Evolutionary conservation across 2,113 vertebrate species (phyloP).

Genomic region (Cyanoderma ruficeps): DNA sequence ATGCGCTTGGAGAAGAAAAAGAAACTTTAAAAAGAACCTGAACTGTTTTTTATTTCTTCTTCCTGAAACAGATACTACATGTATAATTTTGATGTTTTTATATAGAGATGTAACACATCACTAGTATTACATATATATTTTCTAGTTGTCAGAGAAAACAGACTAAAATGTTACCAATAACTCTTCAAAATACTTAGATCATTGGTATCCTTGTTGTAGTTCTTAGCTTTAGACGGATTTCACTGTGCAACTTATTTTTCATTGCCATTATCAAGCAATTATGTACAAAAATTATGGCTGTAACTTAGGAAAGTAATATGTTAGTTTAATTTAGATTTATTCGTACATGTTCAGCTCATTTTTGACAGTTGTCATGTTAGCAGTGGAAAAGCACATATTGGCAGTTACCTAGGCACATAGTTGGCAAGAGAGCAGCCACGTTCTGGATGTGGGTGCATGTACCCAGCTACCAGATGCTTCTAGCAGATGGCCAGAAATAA

Average conservation of each 20-base stretch:
- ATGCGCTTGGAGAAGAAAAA: not conserved
- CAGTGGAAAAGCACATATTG: not conserved
- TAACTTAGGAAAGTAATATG: not conserved
- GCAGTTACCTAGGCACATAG: slow-evolving; percentile 52
- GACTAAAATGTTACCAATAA: not conserved
- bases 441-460: slow-evolving; percentile 61
- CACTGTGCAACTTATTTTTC: not conserved
- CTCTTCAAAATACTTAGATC: not conserved
- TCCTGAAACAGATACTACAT: not conserved
- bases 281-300: not conserved
- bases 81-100: not conserved
- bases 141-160: not conserved
- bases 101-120: not conserved
- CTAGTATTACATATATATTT: not conserved
- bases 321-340: slow-evolving; percentile 43
- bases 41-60: not conserved
- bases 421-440: slow-evolving; percentile 54
- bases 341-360: not conserved
- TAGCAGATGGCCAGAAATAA: slow-evolving; percentile 62
- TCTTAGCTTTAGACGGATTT: not conserved
- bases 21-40: not conserved
- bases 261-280: not conserved
- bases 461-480: slow-evolving; percentile 59
- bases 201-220: not conserved
- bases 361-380: slow-evolving; percentile 52